These are phyloP conservation scores for Carettochelys insculpta DNA, from an alignment of 2,113 vertebrate genomes.

Conservation along the genomic window DNA sequence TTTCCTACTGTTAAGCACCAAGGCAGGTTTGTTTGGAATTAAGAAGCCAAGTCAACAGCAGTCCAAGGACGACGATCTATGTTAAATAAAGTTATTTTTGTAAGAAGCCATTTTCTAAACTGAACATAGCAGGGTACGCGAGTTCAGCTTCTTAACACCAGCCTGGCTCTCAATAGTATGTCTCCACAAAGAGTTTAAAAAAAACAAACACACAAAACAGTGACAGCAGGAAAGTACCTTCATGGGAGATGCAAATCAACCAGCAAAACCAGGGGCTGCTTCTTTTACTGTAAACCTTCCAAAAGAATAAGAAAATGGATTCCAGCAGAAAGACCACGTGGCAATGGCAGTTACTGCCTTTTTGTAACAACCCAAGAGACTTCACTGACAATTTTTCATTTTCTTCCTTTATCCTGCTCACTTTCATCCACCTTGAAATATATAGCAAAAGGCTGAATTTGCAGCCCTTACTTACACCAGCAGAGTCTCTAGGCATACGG, in stretches of 20 bases:
- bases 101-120: neutral
- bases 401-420: neutral
- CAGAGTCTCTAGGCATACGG: neutral
- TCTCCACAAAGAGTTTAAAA: neutral
- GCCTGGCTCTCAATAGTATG: accelerated
- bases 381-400: neutral
- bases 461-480: neutral
- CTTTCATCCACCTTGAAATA: neutral
- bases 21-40: conserved; percentile 14
- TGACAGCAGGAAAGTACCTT: neutral
- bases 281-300: conserved; percentile 14
- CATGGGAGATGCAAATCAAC: neutral
- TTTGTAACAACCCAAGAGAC: neutral
- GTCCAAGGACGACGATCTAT: accelerated
- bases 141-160: neutral
- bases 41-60: neutral
- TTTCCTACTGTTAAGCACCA: neutral
- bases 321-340: conserved; percentile 5
- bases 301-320: neutral
- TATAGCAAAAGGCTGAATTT: neutral
- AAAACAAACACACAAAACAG: no score
- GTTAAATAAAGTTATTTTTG: neutral
- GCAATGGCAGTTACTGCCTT: neutral
- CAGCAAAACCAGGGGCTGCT: neutral
- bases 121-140: neutral